These are phyloP conservation scores for Thaumatotibia leucotreta DNA, from an alignment of 1,140 invertebrate genomes.

Conservation along the genomic window DNA sequence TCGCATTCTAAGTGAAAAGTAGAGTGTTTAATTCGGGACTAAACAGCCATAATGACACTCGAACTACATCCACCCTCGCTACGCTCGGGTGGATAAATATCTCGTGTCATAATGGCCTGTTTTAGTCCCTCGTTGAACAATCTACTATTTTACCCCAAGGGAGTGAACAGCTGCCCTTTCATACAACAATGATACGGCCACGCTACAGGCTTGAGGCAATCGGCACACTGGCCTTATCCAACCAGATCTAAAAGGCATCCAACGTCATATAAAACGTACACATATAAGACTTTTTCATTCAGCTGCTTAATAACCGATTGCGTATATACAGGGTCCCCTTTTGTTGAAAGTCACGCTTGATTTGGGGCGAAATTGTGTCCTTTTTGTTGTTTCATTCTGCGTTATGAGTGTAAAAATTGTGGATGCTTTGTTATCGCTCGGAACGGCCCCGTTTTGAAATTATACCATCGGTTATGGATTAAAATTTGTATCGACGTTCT, in stretches of 20 bases:
- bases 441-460: not conserved
- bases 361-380: constrained; percentile 70
- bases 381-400: constrained; percentile 68
- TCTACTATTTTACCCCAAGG: constrained; percentile 68
- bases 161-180: constrained; percentile 67
- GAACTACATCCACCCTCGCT: no score
- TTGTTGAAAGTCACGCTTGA: constrained; percentile 71
- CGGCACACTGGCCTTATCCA: constrained; percentile 53
- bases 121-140: no score
- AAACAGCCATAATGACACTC: no score
- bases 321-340: constrained; percentile 47
- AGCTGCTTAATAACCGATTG: constrained; percentile 47
- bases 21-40: no score
- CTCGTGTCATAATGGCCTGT: no score
- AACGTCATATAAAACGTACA: constrained; percentile 7
- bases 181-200: constrained; percentile 72
- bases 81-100: no score
- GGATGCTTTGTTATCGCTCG: constrained; percentile 12
- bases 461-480: constrained; percentile 23
- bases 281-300: constrained; percentile 30
- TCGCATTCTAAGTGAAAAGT: no score
- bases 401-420: constrained; percentile 66
- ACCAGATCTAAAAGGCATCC: constrained; percentile 25
- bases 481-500: not conserved
- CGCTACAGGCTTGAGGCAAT: constrained; percentile 59